These are phyloP conservation scores for Pelodiscus sinensis DNA, from an alignment of 2,113 vertebrate species.

Conservation along the genomic window DNA sequence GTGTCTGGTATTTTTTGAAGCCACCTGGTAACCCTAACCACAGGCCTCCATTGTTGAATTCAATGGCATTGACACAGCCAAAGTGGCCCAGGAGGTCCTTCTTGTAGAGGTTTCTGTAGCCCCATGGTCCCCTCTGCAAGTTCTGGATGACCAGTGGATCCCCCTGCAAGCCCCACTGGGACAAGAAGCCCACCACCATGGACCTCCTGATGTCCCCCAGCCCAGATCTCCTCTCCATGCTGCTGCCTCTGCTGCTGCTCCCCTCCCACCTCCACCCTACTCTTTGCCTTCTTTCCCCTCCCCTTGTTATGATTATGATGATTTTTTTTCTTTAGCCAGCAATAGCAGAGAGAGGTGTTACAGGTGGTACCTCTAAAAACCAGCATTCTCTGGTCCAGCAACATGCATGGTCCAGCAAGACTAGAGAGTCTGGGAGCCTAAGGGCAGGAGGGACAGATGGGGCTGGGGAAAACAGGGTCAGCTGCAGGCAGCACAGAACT, in stretches of 20 bases:
- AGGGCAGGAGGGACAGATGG: too few species aligned
- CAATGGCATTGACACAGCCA: slow-evolving; percentile 99
- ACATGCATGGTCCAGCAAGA: too few species aligned
- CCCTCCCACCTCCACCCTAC: neutral
- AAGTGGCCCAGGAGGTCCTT: slow-evolving; percentile 97
- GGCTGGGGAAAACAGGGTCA: too few species aligned
- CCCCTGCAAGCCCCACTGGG: slow-evolving; percentile 90
- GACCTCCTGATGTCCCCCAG: slow-evolving; percentile 90
- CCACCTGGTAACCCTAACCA: too few species aligned
- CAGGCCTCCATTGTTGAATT: slow-evolving; percentile 95
- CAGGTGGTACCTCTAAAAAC: too few species aligned
- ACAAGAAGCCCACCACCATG: slow-evolving; percentile 91
- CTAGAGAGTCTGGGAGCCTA: too few species aligned
- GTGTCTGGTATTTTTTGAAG: too few species aligned
- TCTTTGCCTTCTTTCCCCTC: slow-evolving; percentile 48
- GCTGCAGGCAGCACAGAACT: too few species aligned
- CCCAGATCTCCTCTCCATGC: slow-evolving; percentile 87
- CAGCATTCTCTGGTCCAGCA: too few species aligned
- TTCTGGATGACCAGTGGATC: slow-evolving; percentile 93
- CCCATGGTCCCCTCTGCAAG: slow-evolving; percentile 92
- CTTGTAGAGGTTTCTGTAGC: slow-evolving; percentile 95
- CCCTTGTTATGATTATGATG: slow-evolving; percentile 73
- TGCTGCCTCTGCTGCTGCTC: slow-evolving; percentile 46
- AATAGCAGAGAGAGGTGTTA: slow-evolving; percentile 78
- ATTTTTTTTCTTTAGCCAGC: slow-evolving; percentile 75